Percentiles rank a stretch among this genome's conserved stretches.
phyloP scores from a whole-genome alignment of 2,797 vertebrate species.

The Myiothlypis coronata region DNA sequence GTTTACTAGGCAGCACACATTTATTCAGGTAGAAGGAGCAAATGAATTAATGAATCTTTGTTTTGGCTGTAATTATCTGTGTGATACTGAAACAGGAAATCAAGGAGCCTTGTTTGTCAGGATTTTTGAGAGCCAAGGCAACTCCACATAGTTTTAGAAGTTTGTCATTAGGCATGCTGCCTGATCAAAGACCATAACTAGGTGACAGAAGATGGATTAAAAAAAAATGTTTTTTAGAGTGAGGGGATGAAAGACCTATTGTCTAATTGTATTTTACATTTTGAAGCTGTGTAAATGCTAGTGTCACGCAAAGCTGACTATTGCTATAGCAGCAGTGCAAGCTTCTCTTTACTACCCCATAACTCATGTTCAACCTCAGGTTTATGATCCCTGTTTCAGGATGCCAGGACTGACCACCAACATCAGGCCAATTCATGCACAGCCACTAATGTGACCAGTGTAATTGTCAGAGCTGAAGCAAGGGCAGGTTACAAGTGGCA shows the following conservation, averaged over 20 bases:
- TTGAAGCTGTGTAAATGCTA: background rate
- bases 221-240: background rate
- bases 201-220: background rate
- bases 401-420: background rate
- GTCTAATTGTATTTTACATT: background rate
- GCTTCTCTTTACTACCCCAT: background rate
- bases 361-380: background rate
- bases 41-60: background rate
- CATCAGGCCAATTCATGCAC: background rate
- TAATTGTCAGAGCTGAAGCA: background rate
- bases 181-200: background rate
- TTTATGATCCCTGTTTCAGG: background rate
- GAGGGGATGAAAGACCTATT: background rate
- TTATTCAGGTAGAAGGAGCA: background rate
- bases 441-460: background rate
- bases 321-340: background rate
- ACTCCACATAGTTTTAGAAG: background rate
- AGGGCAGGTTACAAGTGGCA: background rate
- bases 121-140: background rate
- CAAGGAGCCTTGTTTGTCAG: background rate
- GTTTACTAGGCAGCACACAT: background rate
- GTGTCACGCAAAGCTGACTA: background rate
- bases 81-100: conserved; percentile 15
- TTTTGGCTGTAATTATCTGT: background rate
- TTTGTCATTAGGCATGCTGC: background rate